Evolutionary conservation across 2,113 vertebrate species (phyloP).

Genomic region (Physeter macrocephalus): DNA sequence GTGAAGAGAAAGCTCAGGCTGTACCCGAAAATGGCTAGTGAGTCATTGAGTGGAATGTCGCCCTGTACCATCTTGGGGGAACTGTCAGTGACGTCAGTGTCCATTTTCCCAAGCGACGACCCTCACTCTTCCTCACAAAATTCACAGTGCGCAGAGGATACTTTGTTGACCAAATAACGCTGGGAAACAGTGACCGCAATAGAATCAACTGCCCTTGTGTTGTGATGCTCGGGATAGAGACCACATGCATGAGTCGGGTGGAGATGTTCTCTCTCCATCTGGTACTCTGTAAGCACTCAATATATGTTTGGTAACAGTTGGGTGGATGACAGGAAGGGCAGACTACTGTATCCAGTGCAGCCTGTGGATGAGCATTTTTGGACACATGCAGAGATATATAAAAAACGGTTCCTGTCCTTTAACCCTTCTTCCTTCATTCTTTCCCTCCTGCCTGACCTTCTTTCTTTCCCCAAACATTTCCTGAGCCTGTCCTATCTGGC

Average conservation of each 20-base stretch:
- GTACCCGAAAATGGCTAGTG: conserved; percentile 66
- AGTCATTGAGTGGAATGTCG: conserved; percentile 58
- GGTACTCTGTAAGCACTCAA: neutral
- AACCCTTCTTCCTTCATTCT: neutral
- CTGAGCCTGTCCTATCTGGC: neutral
- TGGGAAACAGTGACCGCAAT: neutral
- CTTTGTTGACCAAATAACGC: neutral
- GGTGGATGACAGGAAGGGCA: neutral
- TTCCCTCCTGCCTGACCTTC: neutral
- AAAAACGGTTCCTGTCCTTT: neutral
- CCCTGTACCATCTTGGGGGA: conserved; percentile 37
- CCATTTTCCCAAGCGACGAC: conserved; percentile 39
- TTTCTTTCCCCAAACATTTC: neutral
- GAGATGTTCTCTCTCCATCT: neutral
- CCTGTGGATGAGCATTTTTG: neutral
- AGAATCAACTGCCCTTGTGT: neutral
- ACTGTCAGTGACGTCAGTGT: conserved; percentile 41
- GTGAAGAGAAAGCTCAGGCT: conserved; percentile 65
- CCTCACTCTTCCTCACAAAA: neutral
- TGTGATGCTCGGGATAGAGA: neutral
- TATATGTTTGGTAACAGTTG: neutral
- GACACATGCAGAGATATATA: neutral
- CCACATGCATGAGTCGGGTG: neutral
- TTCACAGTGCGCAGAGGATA: neutral
- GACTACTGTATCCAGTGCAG: neutral